These are phyloP conservation scores for Leucopsar rothschildi DNA, from an alignment of 2,113 vertebrate species.

Conservation along the genomic window DNA sequence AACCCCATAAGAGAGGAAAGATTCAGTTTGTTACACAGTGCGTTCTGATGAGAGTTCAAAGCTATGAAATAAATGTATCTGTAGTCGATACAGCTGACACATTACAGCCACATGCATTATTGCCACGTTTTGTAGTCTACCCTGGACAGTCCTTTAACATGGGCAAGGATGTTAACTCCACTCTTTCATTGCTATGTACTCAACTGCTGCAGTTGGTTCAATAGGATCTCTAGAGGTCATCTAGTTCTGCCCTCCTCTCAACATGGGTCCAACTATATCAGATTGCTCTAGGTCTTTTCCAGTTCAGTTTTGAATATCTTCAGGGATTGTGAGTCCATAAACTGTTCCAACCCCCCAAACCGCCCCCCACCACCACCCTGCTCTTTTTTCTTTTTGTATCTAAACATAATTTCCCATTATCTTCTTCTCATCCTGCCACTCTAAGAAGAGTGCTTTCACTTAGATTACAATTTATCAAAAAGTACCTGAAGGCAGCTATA, in stretches of 20 bases:
- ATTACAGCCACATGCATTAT: not conserved
- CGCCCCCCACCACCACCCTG: rapidly evolving
- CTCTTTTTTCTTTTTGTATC: not conserved
- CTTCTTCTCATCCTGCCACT: not conserved
- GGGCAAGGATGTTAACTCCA: not conserved
- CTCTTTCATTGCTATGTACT: not conserved
- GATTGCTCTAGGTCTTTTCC: not conserved
- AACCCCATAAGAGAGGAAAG: not conserved
- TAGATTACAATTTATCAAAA: not conserved
- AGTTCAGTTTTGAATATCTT: not conserved
- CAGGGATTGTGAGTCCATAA: not conserved
- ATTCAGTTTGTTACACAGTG: not conserved
- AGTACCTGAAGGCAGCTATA: not conserved
- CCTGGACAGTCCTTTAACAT: not conserved
- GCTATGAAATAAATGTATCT: not conserved
- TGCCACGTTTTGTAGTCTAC: not conserved
- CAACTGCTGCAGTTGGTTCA: not conserved
- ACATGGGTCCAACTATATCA: not conserved
- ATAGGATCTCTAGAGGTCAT: not conserved
- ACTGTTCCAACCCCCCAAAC: not conserved
- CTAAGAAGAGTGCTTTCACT: not conserved
- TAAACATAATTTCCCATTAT: not conserved
- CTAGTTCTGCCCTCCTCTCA: not conserved
- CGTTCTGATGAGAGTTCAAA: not conserved
- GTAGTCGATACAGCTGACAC: not conserved